Evolutionary conservation across 2,888 invertebrate genomes (phyloP), one percentile per base, ranked within the genome.

Genomic region (Pilophorus perplexus): DNA sequence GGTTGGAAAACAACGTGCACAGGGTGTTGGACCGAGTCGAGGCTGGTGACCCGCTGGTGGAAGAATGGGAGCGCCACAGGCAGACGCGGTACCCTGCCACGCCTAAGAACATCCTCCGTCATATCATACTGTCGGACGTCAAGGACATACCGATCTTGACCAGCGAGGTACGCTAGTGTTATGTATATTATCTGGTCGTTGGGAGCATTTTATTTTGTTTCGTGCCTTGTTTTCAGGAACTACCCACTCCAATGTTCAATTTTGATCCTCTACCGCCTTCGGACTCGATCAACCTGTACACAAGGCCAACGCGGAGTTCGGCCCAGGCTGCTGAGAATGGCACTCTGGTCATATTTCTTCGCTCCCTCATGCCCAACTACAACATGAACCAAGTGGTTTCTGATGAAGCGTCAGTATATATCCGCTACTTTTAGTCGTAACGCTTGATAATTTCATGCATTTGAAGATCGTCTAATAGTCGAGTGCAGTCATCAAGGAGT

Each of bases 251-350:
- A n/a, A 82, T 90, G 59, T 79, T 89, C 74, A 85, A 85, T 69
- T 87, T 87, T 74, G 90, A 91, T 78, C 90, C 90, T 3, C 77
- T 90, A 68, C 91, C 91, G 14, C 91, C 91, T 1, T 73, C 79
- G 40, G 88, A 91, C 77, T 84, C 87, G 0, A 82, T 90, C 25
- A 84, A 86, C 73, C 81, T 86, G 67, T 91, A 91, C 76, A 81
- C 83, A 54, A 82, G 84, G 70, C 79, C 80, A 25, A 72, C 72
- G 10, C 66, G 73, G 18, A 66, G 71, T 10, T 8, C 25, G 4
- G 12, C 48, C 8, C 72, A 74, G 33, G 70, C 72, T 59, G 73
- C 72, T 59, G 73, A 71, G 52, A 74, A 74, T 69, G 73, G 76
- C 2, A 76, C 76, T 71, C 73, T 79, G 27, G 76, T 78, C 10